phyloP scores from a whole-genome alignment of 1,140 invertebrate species.

The Lordiphosa stackelbergi region DNA sequence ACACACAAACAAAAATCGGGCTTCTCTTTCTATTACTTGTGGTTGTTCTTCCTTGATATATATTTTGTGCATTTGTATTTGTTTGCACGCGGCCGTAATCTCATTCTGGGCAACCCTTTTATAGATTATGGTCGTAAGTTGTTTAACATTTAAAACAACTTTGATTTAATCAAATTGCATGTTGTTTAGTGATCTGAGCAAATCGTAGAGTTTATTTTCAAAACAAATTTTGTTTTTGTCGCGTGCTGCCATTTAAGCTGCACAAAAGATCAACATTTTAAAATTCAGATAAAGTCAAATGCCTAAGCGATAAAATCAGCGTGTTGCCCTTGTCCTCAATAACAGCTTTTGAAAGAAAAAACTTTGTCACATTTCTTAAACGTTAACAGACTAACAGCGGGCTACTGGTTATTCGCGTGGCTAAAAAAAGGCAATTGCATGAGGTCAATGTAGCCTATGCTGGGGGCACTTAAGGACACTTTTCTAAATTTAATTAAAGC shows the following conservation, averaged over 20 bases:
- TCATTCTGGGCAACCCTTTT: no score
- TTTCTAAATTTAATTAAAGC: constrained; percentile 61
- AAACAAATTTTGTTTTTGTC: constrained; percentile 14
- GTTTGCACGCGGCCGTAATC: no score
- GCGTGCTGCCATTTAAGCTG: neutral
- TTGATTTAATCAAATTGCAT: neutral
- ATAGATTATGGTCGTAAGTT: no score
- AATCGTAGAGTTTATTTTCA: constrained; percentile 2
- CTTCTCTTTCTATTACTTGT: no score
- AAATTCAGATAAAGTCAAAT: constrained; percentile 18
- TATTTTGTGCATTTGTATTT: no score
- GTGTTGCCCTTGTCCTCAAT: constrained; percentile 22
- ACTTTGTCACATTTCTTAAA: constrained; percentile 17
- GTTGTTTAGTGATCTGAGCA: neutral
- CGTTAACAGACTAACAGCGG: constrained; percentile 24
- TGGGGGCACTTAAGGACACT: constrained; percentile 7
- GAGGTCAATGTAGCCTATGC: constrained; percentile 25
- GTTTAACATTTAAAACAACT: no score
- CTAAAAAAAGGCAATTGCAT: neutral
- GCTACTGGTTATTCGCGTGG: constrained; percentile 8
- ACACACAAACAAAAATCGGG: no score
- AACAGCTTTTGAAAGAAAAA: constrained; percentile 6
- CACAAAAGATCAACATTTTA: constrained; percentile 38
- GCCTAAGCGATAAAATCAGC: constrained; percentile 51
- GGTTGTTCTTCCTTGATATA: no score